Evolutionary conservation across 2,888 invertebrate genomes (phyloP), one percentile per base, ranked within the genome.

Genomic region (Molorchus minor): DNA sequence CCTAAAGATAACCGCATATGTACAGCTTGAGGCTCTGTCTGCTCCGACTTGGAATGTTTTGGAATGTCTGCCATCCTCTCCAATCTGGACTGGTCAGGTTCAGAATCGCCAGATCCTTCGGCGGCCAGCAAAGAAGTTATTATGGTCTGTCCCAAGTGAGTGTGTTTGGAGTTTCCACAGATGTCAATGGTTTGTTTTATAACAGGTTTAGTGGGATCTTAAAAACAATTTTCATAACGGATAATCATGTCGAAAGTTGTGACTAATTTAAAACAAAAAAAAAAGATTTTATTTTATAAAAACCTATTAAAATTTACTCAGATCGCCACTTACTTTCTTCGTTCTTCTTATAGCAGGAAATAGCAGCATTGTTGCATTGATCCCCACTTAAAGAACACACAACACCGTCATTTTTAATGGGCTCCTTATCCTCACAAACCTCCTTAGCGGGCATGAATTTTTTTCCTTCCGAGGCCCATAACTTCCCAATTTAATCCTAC

Each of bases 401-500:
- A 46, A 80, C 77, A 2, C 78, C 78, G 62, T 78, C 76, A 0
- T 72, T 74, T 20, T 71, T 75, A 30, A 75, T 73, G 13, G 67
- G 67, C 36, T 71, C 71, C 25, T 67, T 61, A 25, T 44, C 57
- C 40, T 29, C 47, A 30, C 38, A 41, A 13, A 38, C 35, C 16
- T 56, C 74, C 45, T 72, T 74, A 36, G 52, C 56, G 2, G 51
- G 56, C 33, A 69, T 19, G 75, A 73, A 7, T 49, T 58, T 10
- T 64, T 65, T 16, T 60, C 61, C 38, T 70, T 73, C 13, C 38
- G 45, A 1, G 71, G 71, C 47, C 73, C 73, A 30, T 72, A 75
- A 44, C 67, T 65, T 12, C 77, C 77, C 55, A 79, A 54, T 62
- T 80, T 80, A 25, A 81, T 72, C 40, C 81, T 73, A 65, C 88